These are phyloP conservation scores for Spinus olivaceus DNA, from an alignment of 2,797 vertebrate species.

Conservation along the genomic window DNA sequence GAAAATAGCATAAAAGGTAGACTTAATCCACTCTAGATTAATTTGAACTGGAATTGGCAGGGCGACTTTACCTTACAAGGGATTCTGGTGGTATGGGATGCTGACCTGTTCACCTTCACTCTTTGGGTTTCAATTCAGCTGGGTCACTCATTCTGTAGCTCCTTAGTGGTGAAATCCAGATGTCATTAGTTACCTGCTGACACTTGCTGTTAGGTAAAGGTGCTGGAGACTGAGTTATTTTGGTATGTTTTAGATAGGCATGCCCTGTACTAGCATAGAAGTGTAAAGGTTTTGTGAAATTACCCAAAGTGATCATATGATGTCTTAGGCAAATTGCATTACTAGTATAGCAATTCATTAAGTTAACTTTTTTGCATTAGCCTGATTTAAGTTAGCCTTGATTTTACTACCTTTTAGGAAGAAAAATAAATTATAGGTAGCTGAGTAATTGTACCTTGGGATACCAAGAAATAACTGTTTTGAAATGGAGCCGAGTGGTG, in stretches of 20 bases:
- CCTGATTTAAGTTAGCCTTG: neutral
- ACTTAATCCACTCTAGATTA: neutral
- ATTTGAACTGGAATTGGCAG: neutral
- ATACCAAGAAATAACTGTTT: neutral
- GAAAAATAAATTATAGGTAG: neutral
- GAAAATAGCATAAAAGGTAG: constrained; percentile 6
- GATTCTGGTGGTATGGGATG: neutral
- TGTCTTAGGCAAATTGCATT: neutral
- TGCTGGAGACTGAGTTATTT: neutral
- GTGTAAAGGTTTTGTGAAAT: neutral
- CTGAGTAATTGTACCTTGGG: neutral
- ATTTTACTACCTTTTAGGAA: neutral
- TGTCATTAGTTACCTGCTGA: neutral
- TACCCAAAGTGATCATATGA: neutral
- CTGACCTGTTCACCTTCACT: neutral
- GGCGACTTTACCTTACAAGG: neutral
- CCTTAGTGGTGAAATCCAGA: neutral
- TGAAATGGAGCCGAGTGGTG: rapidly evolving
- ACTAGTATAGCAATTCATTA: neutral
- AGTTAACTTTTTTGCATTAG: neutral
- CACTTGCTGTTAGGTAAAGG: neutral
- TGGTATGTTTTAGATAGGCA: neutral
- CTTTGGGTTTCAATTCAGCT: neutral
- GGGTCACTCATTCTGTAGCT: neutral
- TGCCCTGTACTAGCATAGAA: rapidly evolving